These are phyloP conservation scores for Rhopilema esculentum DNA, from an alignment of 30 jellyfish, hydroid and myxozoan genomes.

Conservation along the genomic window DNA sequence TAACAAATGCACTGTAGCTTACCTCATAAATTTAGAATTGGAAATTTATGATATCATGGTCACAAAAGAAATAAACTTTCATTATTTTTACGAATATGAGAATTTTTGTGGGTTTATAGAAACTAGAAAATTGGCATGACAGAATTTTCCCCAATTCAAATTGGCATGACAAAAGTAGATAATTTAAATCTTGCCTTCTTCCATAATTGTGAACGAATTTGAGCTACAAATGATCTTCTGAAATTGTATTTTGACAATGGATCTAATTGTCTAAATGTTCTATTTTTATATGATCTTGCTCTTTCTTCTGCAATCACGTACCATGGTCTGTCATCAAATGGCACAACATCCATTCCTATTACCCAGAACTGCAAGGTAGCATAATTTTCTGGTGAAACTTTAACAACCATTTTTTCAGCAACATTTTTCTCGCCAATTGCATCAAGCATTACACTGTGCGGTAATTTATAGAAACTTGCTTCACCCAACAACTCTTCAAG, in stretches of 20 bases:
- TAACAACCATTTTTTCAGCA: slow-evolving; percentile 60
- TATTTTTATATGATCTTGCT: slow-evolving; percentile 33
- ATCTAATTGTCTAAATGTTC: slow-evolving; percentile 24
- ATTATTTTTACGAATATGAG: no score
- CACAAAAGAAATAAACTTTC: slow-evolving; percentile 11
- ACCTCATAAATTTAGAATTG: no score
- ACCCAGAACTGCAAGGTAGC: slow-evolving; percentile 75
- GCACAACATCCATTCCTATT: slow-evolving; percentile 81
- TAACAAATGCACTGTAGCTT: no score
- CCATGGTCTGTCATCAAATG: slow-evolving; percentile 80
- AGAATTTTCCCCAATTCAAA: no score
- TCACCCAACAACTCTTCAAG: slow-evolving; percentile 32
- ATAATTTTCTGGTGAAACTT: slow-evolving; percentile 61
- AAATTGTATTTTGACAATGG: slow-evolving; percentile 42
- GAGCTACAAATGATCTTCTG: slow-evolving; percentile 2
- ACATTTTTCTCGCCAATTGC: slow-evolving; percentile 73
- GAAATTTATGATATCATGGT: not conserved
- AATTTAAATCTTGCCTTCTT: slow-evolving; percentile 44
- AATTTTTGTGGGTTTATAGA: no score
- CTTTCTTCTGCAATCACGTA: slow-evolving; percentile 71
- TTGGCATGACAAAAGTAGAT: not conserved
- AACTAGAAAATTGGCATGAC: no score
- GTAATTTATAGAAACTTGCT: slow-evolving; percentile 73
- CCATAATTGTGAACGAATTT: slow-evolving; percentile 46
- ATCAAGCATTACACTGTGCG: slow-evolving; percentile 61